Evolutionary conservation across 2,797 vertebrate species (phyloP), one percentile per base, ranked within the genome.

Genomic region (Gastrophryne carolinensis): DNA sequence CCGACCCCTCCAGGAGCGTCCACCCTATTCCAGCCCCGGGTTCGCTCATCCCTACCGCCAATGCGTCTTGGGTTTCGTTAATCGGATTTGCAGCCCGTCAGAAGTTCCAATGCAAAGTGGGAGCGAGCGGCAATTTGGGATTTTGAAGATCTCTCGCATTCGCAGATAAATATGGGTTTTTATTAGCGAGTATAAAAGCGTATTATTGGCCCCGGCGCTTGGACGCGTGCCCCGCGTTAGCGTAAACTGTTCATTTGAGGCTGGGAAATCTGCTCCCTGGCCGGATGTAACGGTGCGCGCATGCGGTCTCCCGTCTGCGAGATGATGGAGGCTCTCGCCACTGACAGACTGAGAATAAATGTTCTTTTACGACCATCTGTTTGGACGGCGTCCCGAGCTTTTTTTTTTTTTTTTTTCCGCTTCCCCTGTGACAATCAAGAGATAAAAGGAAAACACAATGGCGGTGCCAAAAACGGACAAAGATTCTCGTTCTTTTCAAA

Each of bases 391-490:
- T 72, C 75, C 67, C 75, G 58, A 66, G 68, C 52, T 54, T 64
- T 61, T 67, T 44, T 17, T n/a, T 44, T 44, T 66, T 54, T 63
- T 60, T 39, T 41, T n/a, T n/a, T n/a, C n/a, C n/a, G n/a, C n/a
- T n/a, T 72, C 52, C 60, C 50, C 39, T 41, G 67, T 58, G 67
- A 77, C 67, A 64, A 77, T 77, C 67, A 77, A 65, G 75, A 64
- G 67, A 71, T 77, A 54, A 64, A 77, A 77, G 63, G 75, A 77
- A 77, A 77, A 77, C 57, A 71, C 52, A 47, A 57, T 70, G 30
- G n/a, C 17, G 11, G 23, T 64, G 58, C 60, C 60, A 77, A 71
- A 64, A 77, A 57, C 15, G 75, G 75, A 71, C 75, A 77, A 71
- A 77, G 75, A 77, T 77, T 53, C 67, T 34, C 49, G 44, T 76